Conservation (phyloP, 2,797 vertebrate genomes). For the Loriculus beryllinus region DNA sequence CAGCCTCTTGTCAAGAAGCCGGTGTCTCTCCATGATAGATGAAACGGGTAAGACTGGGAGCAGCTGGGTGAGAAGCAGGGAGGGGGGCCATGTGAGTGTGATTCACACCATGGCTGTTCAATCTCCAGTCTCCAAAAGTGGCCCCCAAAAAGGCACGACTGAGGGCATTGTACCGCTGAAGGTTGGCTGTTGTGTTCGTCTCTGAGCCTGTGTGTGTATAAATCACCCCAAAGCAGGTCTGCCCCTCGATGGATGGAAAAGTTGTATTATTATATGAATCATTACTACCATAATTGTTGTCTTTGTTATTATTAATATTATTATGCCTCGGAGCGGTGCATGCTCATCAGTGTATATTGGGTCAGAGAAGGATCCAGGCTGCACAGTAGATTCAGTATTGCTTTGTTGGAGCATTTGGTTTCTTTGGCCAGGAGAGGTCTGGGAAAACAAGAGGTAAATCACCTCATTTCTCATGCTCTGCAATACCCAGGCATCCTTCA, state of each 20-base stretch:
- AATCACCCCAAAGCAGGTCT: neutral
- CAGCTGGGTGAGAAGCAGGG: neutral
- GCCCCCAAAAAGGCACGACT: neutral
- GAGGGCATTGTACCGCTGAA: neutral
- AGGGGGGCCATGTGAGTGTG: rapidly evolving
- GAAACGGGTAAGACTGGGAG: neutral
- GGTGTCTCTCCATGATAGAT: rapidly evolving
- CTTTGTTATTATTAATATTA: neutral
- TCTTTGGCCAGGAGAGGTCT: neutral
- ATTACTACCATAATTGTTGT: neutral
- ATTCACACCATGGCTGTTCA: neutral
- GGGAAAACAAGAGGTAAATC: neutral
- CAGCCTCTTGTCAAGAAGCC: neutral
- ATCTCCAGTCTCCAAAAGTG: neutral
- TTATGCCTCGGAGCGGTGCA: neutral
- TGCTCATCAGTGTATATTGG: neutral
- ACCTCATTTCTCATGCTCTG: neutral
- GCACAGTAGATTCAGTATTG: neutral
- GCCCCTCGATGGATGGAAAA: neutral
- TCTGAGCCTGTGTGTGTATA: neutral
- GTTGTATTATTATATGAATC: neutral
- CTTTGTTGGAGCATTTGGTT: neutral
- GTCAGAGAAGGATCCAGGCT: neutral
- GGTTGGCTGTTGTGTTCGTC: neutral
- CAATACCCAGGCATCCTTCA: neutral